Conservation (phyloP, 2,888 invertebrate species). For the Agonopterix alstromeriana region DNA sequence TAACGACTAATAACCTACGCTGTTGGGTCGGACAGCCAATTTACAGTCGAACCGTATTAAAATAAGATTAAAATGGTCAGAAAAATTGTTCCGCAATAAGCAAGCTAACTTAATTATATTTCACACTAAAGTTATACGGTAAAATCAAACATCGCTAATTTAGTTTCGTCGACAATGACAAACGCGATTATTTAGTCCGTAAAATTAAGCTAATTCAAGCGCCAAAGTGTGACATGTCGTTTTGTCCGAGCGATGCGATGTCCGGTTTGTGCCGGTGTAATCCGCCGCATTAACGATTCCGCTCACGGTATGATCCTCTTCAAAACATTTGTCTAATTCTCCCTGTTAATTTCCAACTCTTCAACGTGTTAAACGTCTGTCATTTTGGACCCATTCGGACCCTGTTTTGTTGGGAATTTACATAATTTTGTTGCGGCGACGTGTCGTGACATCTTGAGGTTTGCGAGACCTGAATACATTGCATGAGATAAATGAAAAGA, state of each 20-base stretch:
- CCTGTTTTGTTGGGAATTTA: slow-evolving; percentile 10
- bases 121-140: no score
- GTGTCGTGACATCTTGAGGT: slow-evolving; percentile 7
- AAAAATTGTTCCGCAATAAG: no score
- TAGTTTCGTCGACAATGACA: slow-evolving; percentile 14
- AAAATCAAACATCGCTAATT: no score
- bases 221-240: slow-evolving; percentile 30
- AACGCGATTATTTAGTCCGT: slow-evolving; percentile 4
- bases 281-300: slow-evolving; percentile 32
- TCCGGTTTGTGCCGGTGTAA: slow-evolving; percentile 24
- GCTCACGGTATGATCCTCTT: slow-evolving; percentile 26
- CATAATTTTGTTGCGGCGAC: slow-evolving; percentile 13
- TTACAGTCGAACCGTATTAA: neutral
- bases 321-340: slow-evolving; percentile 16
- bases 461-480: slow-evolving; percentile 6
- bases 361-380: slow-evolving; percentile 18
- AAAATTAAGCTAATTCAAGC: slow-evolving; percentile 29
- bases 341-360: slow-evolving; percentile 28
- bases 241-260: slow-evolving; percentile 10
- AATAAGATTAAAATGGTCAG: neutral
- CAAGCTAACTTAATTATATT: no score
- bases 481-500: slow-evolving; percentile 3
- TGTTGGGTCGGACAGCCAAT: no score
- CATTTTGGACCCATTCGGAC: slow-evolving; percentile 5
- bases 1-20: no score